These are phyloP conservation scores for Microcebus murinus DNA, from an alignment of 2,113 vertebrate genomes.

Conservation along the genomic window DNA sequence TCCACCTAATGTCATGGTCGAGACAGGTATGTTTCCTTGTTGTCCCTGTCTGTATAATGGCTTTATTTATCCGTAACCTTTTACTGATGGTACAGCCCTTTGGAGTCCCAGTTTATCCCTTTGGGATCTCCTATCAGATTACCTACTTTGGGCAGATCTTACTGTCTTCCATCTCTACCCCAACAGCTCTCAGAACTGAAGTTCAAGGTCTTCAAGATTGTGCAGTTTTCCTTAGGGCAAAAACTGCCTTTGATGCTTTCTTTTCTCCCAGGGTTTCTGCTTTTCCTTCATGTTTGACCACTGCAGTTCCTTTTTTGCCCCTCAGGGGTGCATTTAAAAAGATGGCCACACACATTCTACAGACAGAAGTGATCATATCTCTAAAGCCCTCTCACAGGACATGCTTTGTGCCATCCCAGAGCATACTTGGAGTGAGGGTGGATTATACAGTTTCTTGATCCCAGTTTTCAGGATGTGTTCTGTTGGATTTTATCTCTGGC, in stretches of 20 bases:
- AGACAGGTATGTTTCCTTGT: neutral
- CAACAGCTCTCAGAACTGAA: neutral
- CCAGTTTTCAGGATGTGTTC: neutral
- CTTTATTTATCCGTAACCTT: neutral
- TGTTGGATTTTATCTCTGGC: neutral
- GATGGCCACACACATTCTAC: neutral
- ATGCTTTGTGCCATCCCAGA: neutral
- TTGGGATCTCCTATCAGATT: neutral
- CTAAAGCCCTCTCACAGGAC: neutral
- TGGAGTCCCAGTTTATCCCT: neutral
- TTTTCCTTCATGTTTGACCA: neutral
- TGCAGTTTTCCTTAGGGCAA: neutral
- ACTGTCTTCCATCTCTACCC: neutral
- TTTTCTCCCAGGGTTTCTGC: neutral
- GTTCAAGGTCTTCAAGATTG: neutral
- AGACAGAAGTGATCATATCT: neutral
- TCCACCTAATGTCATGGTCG: neutral
- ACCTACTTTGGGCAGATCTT: neutral
- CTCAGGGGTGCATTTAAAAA: no score
- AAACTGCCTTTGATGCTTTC: neutral
- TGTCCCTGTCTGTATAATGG: neutral
- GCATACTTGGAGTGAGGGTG: neutral
- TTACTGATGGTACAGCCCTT: neutral
- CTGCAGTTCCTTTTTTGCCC: neutral
- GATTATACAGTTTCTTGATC: neutral